Conservation (phyloP, 2,797 vertebrate genomes). For the Serranus cabrilla region DNA sequence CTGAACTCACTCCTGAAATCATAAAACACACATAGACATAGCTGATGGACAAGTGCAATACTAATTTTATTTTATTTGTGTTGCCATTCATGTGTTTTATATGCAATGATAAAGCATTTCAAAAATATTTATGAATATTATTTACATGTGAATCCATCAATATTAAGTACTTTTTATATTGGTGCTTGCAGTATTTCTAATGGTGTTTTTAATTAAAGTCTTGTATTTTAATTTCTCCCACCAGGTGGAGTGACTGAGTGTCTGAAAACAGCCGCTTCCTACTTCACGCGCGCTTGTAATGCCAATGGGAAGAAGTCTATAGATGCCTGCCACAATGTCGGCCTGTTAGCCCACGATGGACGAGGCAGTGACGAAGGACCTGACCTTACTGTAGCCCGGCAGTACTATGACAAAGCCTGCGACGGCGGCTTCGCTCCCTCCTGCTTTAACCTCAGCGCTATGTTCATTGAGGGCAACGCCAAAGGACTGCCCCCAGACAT, state of each 20-base stretch:
- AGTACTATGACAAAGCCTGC: constrained; percentile 93
- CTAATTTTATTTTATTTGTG: no score
- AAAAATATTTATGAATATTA: not conserved
- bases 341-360: constrained; percentile 90
- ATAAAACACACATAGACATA: no score
- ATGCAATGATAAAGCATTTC: no score
- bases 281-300: constrained; percentile 90
- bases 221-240: constrained; percentile 23
- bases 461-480: constrained; percentile 90
- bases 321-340: constrained; percentile 92
- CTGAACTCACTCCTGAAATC: no score
- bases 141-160: not conserved
- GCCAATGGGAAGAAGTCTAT: constrained; percentile 90
- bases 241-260: constrained; percentile 90
- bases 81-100: no score
- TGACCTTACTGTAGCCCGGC: constrained; percentile 81
- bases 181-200: not conserved
- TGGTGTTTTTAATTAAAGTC: not conserved
- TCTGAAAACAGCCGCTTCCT: constrained; percentile 90
- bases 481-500: constrained; percentile 89
- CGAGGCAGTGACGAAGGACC: constrained; percentile 81
- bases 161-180: no score
- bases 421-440: constrained; percentile 89
- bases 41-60: no score
- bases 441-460: constrained; percentile 94